These are phyloP conservation scores for Numenius arquata DNA, from an alignment of 2,113 vertebrate species.

Conservation along the genomic window DNA sequence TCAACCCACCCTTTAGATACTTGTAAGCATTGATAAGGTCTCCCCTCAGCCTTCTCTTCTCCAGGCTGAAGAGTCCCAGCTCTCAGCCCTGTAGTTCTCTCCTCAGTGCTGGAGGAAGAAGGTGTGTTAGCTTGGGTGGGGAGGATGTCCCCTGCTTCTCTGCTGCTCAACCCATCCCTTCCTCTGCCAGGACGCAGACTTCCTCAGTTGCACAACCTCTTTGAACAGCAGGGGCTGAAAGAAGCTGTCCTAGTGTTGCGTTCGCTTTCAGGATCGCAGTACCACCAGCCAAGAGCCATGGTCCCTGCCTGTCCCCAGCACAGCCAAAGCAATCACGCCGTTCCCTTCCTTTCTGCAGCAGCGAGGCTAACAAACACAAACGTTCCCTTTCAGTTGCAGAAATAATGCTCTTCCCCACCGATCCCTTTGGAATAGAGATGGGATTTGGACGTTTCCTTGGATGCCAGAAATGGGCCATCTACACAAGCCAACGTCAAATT, in stretches of 20 bases:
- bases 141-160: neutral
- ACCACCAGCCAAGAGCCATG: neutral
- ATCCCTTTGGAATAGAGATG: neutral
- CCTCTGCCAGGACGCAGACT: neutral
- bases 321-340: neutral
- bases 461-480: neutral
- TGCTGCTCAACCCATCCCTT: neutral
- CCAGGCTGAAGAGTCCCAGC: no score
- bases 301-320: neutral
- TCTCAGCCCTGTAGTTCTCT: neutral
- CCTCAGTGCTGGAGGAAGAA: neutral
- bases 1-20: no score
- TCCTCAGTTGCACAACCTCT: accelerated
- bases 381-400: neutral
- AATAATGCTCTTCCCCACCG: neutral
- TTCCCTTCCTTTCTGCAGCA: neutral
- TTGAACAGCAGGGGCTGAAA: neutral
- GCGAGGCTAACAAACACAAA: neutral
- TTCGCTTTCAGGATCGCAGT: neutral
- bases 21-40: no score
- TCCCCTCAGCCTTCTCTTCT: no score
- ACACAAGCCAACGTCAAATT: neutral
- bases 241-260: neutral
- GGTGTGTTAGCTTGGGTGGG: neutral
- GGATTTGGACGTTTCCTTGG: neutral